These are phyloP conservation scores for Brachionus sp. DNA, from an alignment of 1,140 invertebrate genomes.

Conservation along the genomic window DNA sequence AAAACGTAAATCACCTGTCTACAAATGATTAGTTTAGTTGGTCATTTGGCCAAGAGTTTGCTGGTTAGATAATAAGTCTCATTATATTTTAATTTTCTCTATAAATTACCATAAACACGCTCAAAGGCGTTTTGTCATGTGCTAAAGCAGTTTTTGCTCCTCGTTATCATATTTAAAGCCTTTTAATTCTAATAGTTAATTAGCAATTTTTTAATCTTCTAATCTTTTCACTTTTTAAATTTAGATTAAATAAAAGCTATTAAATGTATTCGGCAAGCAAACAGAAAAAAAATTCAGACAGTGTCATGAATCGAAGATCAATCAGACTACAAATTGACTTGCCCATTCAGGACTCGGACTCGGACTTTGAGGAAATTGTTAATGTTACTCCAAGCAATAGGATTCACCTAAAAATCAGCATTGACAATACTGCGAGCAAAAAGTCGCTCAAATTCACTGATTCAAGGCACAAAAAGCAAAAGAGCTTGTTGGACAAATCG, in stretches of 20 bases:
- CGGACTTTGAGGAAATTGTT: not conserved
- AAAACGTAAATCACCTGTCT: constrained; percentile 36
- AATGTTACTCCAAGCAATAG: not conserved
- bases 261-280: not conserved
- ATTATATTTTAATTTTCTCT: not conserved
- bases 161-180: constrained; percentile 17
- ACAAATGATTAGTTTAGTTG: constrained; percentile 17
- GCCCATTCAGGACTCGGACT: constrained; percentile 6
- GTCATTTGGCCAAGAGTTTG: not conserved
- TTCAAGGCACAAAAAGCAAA: not conserved
- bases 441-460: not conserved
- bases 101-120: not conserved
- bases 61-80: not conserved
- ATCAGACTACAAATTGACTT: constrained; percentile 12
- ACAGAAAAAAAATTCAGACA: not conserved
- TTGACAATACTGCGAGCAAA: not conserved
- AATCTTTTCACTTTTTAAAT: not conserved
- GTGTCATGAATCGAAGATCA: not conserved
- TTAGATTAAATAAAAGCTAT: not conserved
- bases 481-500: not conserved
- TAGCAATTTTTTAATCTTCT: constrained; percentile 4
- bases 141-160: not conserved
- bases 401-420: constrained; percentile 21
- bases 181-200: not conserved
- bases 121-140: not conserved